These are phyloP conservation scores for Myotis vivesi DNA, from an alignment of 2,797 vertebrate genomes.

Conservation along the genomic window DNA sequence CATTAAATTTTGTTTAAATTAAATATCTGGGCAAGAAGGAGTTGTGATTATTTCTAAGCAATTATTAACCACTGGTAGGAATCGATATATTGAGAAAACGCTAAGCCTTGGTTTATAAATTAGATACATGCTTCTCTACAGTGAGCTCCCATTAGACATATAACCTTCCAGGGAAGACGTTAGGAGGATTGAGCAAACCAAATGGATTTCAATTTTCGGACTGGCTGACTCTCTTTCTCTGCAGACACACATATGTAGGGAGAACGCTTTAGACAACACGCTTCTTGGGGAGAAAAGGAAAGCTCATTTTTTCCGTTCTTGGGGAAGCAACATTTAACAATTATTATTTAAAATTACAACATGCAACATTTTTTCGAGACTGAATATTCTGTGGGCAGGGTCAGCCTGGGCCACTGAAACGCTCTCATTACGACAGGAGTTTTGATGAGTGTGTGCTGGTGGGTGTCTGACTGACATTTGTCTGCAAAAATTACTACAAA, in stretches of 20 bases:
- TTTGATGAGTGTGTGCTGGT: background rate
- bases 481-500: background rate
- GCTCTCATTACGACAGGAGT: fast-evolving
- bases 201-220: slow-evolving; percentile 76
- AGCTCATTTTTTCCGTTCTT: background rate
- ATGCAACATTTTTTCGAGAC: background rate
- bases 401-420: background rate
- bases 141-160: slow-evolving; percentile 70
- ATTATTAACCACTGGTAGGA: slow-evolving; percentile 22
- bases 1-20: slow-evolving; percentile 20
- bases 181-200: slow-evolving; percentile 48
- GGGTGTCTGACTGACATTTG: background rate
- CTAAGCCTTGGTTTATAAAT: slow-evolving; percentile 55
- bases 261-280: background rate
- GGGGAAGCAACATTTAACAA: background rate
- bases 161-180: slow-evolving; percentile 54
- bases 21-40: slow-evolving; percentile 48
- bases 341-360: background rate
- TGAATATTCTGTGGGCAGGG: background rate
- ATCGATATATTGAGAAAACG: slow-evolving; percentile 40
- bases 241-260: background rate
- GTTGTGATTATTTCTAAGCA: slow-evolving; percentile 51
- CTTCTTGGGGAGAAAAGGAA: background rate
- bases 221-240: slow-evolving; percentile 6
- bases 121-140: slow-evolving; percentile 68